Conservation (phyloP, 1,140 invertebrate species). For the Bombus pascuorum region DNA sequence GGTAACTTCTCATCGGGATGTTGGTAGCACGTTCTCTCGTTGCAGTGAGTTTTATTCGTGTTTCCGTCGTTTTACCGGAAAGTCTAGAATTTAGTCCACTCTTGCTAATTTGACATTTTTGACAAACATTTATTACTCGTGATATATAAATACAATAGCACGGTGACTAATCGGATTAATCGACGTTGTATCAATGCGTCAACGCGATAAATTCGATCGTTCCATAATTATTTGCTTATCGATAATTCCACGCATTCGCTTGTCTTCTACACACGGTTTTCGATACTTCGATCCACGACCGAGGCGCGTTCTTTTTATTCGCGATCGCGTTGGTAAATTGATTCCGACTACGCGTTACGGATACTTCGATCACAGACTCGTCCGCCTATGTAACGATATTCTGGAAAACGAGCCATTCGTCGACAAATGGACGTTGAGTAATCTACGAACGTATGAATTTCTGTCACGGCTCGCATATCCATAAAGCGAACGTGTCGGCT, state of each 20-base stretch:
- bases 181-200: too few species aligned
- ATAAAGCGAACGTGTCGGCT: too few species aligned
- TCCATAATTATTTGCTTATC: too few species aligned
- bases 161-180: too few species aligned
- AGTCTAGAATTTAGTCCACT: too few species aligned
- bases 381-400: neutral
- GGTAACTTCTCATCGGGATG: conserved; percentile 27
- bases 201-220: too few species aligned
- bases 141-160: too few species aligned
- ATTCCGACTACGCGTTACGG: neutral
- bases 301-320: neutral
- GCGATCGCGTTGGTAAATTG: neutral
- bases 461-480: neutral
- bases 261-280: too few species aligned
- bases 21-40: conserved; percentile 24
- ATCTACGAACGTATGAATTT: neutral
- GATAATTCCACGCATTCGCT: too few species aligned
- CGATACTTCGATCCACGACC: too few species aligned
- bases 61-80: neutral
- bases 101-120: too few species aligned
- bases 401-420: neutral
- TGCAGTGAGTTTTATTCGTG: neutral
- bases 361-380: neutral
- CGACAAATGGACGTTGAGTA: neutral
- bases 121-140: too few species aligned